Percentiles rank a stretch among this genome's conserved stretches.
Conservation (phyloP, 2,113 vertebrate genomes). For the Leucopsar rothschildi region DNA sequence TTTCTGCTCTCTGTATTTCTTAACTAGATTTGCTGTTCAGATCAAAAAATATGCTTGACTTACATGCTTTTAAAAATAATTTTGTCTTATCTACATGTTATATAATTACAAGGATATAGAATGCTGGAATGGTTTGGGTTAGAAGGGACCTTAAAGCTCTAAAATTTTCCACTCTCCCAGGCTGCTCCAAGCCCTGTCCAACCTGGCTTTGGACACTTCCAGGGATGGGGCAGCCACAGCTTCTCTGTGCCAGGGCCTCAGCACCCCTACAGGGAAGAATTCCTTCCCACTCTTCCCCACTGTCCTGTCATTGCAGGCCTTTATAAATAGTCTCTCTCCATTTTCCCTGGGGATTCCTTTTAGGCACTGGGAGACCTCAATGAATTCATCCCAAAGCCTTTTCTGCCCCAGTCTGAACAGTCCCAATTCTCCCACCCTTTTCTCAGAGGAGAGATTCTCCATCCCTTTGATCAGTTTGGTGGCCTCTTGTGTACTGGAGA, state of each 20-base stretch:
- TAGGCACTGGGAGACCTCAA: fast-evolving
- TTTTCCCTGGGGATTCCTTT: neutral
- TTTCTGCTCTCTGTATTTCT: neutral
- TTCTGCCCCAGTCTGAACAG: neutral
- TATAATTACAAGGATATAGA: neutral
- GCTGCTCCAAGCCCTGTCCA: fast-evolving
- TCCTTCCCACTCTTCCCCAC: neutral
- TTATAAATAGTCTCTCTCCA: neutral
- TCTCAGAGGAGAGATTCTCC: neutral
- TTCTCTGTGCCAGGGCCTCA: neutral
- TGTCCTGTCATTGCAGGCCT: neutral
- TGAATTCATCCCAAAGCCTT: neutral
- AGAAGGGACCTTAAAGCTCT: neutral
- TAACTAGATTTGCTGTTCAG: neutral
- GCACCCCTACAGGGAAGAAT: fast-evolving
- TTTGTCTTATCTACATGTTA: neutral
- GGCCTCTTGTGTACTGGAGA: neutral
- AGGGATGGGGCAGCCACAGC: neutral
- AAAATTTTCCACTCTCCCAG: neutral
- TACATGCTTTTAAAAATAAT: neutral
- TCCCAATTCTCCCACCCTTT: neutral
- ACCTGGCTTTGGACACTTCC: neutral
- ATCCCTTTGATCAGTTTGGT: neutral
- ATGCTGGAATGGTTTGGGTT: neutral
- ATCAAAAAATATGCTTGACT: neutral